Conservation (phyloP, 2,113 vertebrate genomes). For the Capricornis sumatraensis region DNA sequence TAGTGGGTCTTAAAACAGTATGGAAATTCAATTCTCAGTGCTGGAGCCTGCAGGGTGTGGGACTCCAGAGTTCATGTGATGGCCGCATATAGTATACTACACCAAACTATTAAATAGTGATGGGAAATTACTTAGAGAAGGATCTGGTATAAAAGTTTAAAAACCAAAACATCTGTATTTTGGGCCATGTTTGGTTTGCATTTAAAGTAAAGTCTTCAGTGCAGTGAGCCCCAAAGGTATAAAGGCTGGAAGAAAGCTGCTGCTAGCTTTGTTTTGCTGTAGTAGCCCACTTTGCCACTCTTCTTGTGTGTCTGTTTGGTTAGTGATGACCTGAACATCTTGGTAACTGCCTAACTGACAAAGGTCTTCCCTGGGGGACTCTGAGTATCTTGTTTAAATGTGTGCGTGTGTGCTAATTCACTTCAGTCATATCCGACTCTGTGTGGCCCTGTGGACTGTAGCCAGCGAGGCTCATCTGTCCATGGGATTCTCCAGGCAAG, state of each 20-base stretch:
- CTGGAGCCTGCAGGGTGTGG: background rate
- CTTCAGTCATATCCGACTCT: background rate
- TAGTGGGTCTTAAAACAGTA: background rate
- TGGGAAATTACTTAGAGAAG: background rate
- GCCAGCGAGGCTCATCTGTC: background rate
- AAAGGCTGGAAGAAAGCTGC: background rate
- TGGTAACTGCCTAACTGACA: background rate
- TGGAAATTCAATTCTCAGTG: background rate
- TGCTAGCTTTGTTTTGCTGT: background rate
- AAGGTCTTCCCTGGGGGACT: slow-evolving; percentile 35
- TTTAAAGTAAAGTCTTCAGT: background rate
- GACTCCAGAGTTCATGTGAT: background rate
- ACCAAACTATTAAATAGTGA: background rate
- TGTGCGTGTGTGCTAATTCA: background rate
- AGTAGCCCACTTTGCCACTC: background rate
- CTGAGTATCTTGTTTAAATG: slow-evolving; percentile 33
- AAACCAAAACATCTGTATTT: background rate
- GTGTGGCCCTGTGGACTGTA: background rate
- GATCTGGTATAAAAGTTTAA: background rate
- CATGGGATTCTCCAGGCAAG: background rate
- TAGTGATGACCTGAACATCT: slow-evolving; percentile 24
- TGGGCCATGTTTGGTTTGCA: background rate
- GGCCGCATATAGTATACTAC: background rate
- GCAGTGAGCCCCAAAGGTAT: background rate
- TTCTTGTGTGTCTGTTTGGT: slow-evolving; percentile 7